Base-by-base conservation (phyloP, 2,888 invertebrate species). In the Sympetrum striolatum region DNA sequence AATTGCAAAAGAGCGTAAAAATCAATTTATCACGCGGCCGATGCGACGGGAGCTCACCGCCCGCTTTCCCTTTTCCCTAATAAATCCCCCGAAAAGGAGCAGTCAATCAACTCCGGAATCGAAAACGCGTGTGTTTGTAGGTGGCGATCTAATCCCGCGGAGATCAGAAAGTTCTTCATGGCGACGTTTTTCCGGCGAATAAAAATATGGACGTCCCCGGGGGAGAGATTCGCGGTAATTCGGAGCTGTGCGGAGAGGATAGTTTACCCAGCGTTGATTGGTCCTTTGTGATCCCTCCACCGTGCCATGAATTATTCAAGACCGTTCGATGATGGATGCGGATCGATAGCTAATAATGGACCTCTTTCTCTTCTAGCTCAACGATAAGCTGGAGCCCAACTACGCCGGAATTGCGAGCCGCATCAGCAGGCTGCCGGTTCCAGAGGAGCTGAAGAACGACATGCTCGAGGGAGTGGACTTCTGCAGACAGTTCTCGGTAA, bases 401-500 rank as follows among this genome's bases (percentile, higher is more conserved):
- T 96, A 95, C 93, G 95, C 94, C 58, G 95, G 95, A 93, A 96
- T 96, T 92, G 94, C 95, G 0, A 95, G 95, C 92, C 93, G 96
- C 90, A 96, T 96, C 92, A 94, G 94, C 92, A 95, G 95, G 92
- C 93, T 96, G 31, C 96, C 96, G 0, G 95, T 96, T 0, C 94
- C 95, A 3, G 94, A 94, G 14, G 96, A 96, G 92, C 94, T 96
- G 79, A 96, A 95, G 93, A 94, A 94, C 6, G 96, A 96, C 92
- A 96, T 96, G 92, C 95, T 95, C 91, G 96, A 96, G 64, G 96
- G 96, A 0, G 94, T 96, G 90, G 94, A 95, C 92, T 96, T 96
- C 93, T 96, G 96, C 92, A 96, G 96, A 93, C 96, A 96, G 93
- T 96, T 96, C 93, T 96, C 96, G 92, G 96, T 96, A 93, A 94